Evolutionary conservation across 2,888 invertebrate species (phyloP), one percentile per base, ranked within the genome.

Genomic region (Blomia tropicalis): DNA sequence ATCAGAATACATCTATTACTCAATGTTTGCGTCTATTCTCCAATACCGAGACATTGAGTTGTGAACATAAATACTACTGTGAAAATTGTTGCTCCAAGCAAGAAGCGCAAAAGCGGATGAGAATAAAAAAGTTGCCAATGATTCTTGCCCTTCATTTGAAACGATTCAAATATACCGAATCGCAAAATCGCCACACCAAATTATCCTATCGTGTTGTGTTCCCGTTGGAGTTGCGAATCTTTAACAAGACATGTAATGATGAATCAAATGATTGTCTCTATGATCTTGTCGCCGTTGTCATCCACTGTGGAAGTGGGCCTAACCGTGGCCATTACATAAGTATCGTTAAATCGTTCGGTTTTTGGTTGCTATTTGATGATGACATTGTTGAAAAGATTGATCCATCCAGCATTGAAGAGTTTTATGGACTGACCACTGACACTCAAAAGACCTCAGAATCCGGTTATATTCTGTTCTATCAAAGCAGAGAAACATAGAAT

Each of bases 311-410:
- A 67, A 93, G 92, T 67, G 96, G 98, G 59, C 95, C 96, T 69
- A 99, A 98, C 78, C 82, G 98, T 65, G 98, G 98, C 30, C 98
- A 99, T 76, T 99, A 99, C 78, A 98, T 99, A 76, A 93, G 92
- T 75, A 93, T 99, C 75, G 98, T 99, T 63, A 99, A 98, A 78
- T 92, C 92, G 75, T 93, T 96, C 77, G 93, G 95, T 62, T 89
- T 96, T 76, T 99, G 98, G 98, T 79, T 99, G 68, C 82, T 99
- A 4, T 99, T 99, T 77, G 98, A 99, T 75, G 98, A 99, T 77
- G 98, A 99, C 74, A 92, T 96, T 84, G 98, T 99, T 67, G 98
- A 99, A 79, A 98, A 98, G 85, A 96, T 99, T 72, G 98, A 99
- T 75, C 90, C 93, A 61, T 90, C 93, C 64, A 86, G 90, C 69